Base-by-base conservation (phyloP, 2,797 vertebrate genomes). In the Steatocranus sp. region DNA sequence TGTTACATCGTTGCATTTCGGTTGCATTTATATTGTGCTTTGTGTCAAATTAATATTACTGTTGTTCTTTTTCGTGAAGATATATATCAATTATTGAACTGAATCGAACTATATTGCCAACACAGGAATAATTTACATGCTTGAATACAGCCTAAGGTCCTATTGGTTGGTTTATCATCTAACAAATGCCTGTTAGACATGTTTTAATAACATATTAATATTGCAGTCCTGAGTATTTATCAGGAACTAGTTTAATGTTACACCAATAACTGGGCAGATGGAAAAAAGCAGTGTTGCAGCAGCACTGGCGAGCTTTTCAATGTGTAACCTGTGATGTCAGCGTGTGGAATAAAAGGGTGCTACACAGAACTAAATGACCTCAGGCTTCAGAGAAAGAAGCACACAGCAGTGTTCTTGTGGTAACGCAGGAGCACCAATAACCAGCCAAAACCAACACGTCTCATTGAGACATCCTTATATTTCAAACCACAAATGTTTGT, bases 311-410 rank as follows among this genome's bases (percentile, higher is more conserved):
- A 49, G 51, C 17, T 41, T 76, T 70, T 75, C 41, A 76, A 49
- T 73, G 78, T 17, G 68, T 53, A 34, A 46, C 70, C 82, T 83
- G 77, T 76, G 76, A 34, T 53, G 88, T 85, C 83, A 84, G 83
- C 7, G 38, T 74, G 25, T 76, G 79, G 81, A 93, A 92, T 90
- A 88, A 90, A 91, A 89, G 85, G 36, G 58, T 56, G 83, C 84
- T 88, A 91, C 83, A 91, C 27, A 87, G 78, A 46, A 87, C 89
- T 85, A 90, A 89, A 79, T 91, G 91, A 91, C 83, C 91, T 94
- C 92, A 92, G 79, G 83, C 86, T 83, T 51, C 49, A 88, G 82
- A 86, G 76, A 78, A 89, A 88, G 83, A 75, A 73, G 70, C 79
- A 84, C 85, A 89, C 83, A 84, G 73, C 74, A 66, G 61, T 30